Evolutionary conservation across 2,113 vertebrate species (phyloP).

Genomic region (Drymodes brunneopygia): DNA sequence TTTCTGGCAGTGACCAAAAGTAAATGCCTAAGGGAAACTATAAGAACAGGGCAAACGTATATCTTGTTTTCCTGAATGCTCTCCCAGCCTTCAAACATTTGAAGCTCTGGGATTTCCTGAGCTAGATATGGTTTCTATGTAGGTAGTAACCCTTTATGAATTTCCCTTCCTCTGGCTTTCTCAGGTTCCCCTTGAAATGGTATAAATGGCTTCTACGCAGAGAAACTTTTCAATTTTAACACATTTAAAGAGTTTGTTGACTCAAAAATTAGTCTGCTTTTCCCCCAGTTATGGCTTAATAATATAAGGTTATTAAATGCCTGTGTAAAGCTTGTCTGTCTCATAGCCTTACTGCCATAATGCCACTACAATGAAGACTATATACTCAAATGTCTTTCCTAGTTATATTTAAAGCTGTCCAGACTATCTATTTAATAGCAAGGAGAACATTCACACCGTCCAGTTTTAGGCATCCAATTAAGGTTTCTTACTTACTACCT

Average conservation of each 20-base stretch:
- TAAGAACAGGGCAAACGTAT: neutral
- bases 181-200: neutral
- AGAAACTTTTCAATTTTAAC: neutral
- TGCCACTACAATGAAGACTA: neutral
- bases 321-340: neutral
- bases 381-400: neutral
- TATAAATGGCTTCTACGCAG: neutral
- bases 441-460: neutral
- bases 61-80: constrained; percentile 11
- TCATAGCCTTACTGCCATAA: neutral
- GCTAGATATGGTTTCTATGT: neutral
- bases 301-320: neutral
- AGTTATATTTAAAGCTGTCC: neutral
- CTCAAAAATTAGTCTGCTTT: neutral
- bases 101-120: constrained; percentile 41
- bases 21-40: neutral
- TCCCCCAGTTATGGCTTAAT: neutral
- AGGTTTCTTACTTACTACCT: neutral
- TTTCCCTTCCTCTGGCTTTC: neutral
- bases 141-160: neutral
- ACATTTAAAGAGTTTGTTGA: neutral
- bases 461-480: neutral
- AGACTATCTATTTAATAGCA: neutral
- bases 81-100: neutral
- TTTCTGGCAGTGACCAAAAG: neutral